Evolutionary conservation across 1,140 invertebrate species (phyloP), one percentile per base, ranked within the genome.

Genomic region (Luehdorfia chinensis): DNA sequence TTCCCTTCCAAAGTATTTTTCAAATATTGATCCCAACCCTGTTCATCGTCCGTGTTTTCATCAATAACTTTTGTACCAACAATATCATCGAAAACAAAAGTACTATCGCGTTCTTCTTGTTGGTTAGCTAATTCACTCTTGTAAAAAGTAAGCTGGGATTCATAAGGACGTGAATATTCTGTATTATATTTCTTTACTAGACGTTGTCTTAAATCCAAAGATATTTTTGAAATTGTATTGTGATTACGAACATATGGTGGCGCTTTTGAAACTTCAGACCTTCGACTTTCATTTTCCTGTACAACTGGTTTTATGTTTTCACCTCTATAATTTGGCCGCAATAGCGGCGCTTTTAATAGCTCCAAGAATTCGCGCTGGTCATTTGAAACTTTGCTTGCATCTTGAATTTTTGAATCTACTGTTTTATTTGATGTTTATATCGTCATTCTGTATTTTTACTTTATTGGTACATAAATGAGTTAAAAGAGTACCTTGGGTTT

Each of bases 271-370:
- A 16, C 25, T 16, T 43, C 39, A 18, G 28, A 8, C 14, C 8
- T 19, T 18, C 31, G 33, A 6, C 33, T 25, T 1, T 43, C 37
- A 0, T 28, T 37, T 28, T 39, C 27, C 13, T 11, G 12, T 9
- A 33, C 2, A 4, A 31, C 15, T 18, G 41, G 8, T 18, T 21
- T 41, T n/a, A 16, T 2, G 15, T 18, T 19, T 14, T 43, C 28
- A 1, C 12, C 31, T 13, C 12, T 49, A 12, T 28, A 23, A 30
- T 18, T 19, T 21, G 47, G 31, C 16, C 55, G 27, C 12, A 59
- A 30, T 14, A 61, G 12, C 13, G 62, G 62, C 6, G 31, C 9
- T 56, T 66, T 66, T 4, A 61, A 33, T 18, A 66, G 49, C 46
- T 65, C 61, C 1, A 60, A 36, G 23, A 52, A 60, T 14, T 65